A percentile compares a stretch with the other conserved stretches of the same genome.
Evolutionary conservation across 2,888 invertebrate species (phyloP).

Genomic region (Nasonia oneida): DNA sequence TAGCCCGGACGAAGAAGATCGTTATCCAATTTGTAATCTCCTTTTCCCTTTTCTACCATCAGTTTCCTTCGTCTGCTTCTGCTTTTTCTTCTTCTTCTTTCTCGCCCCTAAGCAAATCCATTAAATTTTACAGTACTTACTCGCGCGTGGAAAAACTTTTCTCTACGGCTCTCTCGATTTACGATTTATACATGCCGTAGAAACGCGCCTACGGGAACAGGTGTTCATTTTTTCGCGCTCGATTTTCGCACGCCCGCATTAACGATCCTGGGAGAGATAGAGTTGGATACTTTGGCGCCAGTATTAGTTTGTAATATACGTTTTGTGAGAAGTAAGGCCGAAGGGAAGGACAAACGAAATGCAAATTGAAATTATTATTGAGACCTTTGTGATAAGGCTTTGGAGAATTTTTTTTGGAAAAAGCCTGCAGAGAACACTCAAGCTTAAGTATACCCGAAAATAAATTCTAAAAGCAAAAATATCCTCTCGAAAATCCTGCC

Average conservation of each 20-base stretch:
- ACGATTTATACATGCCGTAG: constrained; percentile 32
- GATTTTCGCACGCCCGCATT: constrained; percentile 2
- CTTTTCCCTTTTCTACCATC: not conserved
- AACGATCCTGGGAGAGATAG: constrained; percentile 20
- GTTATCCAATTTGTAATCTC: constrained; percentile 58
- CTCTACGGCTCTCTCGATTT: constrained; percentile 40
- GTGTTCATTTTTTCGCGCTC: not conserved
- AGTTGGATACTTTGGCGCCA: not conserved
- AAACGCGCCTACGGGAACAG: not conserved
- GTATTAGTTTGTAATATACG: not conserved
- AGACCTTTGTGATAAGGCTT: too few species aligned
- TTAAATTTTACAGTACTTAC: constrained; percentile 41
- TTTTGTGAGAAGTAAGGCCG: not conserved
- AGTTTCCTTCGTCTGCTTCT: not conserved
- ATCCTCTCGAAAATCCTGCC: not conserved
- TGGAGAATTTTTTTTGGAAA: not conserved
- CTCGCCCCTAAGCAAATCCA: constrained; percentile 22
- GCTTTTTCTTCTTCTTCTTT: not conserved
- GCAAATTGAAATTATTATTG: too few species aligned
- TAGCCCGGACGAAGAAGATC: constrained; percentile 15
- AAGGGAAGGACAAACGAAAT: too few species aligned
- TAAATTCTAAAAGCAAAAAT: not conserved
- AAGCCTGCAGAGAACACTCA: not conserved
- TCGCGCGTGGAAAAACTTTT: constrained; percentile 33
- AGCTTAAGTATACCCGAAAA: not conserved